phyloP scores from a whole-genome alignment of 2,888 invertebrate species.

The Pterostichus niger region DNA sequence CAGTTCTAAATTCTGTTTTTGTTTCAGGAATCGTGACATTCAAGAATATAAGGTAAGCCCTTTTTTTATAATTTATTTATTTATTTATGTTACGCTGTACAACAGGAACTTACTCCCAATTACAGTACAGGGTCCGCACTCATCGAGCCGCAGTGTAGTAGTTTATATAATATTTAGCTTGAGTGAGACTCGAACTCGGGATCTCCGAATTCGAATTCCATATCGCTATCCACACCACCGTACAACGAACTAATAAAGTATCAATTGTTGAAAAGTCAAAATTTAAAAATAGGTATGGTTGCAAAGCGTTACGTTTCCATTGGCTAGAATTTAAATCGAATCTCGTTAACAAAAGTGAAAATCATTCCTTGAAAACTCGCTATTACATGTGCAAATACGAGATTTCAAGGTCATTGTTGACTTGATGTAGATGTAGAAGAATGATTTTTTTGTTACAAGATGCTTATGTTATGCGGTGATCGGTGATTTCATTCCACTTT shows the following conservation, averaged over 20 bases:
- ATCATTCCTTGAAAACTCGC: constrained; percentile 3
- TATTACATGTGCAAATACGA: constrained; percentile 39
- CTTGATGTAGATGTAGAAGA: constrained; percentile 30
- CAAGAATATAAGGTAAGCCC: not conserved
- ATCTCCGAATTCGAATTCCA: too few species aligned
- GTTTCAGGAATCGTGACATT: not conserved
- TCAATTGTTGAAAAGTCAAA: not conserved
- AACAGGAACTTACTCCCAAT: too few species aligned
- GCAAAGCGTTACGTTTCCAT: not conserved
- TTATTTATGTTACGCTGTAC: too few species aligned
- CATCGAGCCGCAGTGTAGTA: too few species aligned
- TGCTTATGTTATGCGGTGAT: constrained; percentile 27
- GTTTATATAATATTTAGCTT: too few species aligned
- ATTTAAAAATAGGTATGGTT: not conserved
- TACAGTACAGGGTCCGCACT: too few species aligned
- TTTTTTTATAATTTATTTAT: too few species aligned
- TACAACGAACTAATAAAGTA: too few species aligned
- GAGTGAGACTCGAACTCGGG: too few species aligned
- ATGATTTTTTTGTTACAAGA: constrained; percentile 37
- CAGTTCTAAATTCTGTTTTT: too few species aligned
- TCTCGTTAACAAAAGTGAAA: constrained; percentile 30
- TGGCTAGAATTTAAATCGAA: not conserved
- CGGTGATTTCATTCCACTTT: constrained; percentile 32
- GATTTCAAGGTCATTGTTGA: constrained; percentile 31
- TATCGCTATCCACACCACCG: too few species aligned